These are phyloP conservation scores for Nycticryphes semicollaris DNA, from an alignment of 2,113 vertebrate genomes.

Conservation along the genomic window DNA sequence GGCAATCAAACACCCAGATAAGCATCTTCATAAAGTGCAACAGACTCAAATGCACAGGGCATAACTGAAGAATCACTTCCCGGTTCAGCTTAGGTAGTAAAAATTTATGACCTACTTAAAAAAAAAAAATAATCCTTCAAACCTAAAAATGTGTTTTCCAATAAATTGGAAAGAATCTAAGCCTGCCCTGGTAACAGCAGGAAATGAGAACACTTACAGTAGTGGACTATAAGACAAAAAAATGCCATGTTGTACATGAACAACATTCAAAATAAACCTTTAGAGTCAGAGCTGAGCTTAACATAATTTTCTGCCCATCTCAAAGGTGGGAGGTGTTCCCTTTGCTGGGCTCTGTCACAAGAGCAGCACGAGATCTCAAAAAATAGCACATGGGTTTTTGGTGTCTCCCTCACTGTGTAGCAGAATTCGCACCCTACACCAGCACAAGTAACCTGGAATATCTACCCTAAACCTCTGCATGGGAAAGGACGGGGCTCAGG, in stretches of 20 bases:
- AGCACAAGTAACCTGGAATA: not conserved
- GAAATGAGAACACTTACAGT: conserved; percentile 22
- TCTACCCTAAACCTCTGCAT: not conserved
- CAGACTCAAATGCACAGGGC: conserved; percentile 58
- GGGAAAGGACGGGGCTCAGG: not conserved
- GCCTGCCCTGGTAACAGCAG: not conserved
- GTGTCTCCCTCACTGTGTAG: not conserved
- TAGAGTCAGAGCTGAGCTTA: not conserved
- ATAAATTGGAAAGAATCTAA: conserved; percentile 27
- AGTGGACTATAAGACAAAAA: not conserved
- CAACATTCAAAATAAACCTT: not conserved
- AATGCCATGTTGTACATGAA: not conserved
- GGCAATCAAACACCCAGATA: conserved; percentile 80
- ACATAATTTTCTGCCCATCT: not conserved
- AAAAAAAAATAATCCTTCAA: conserved; percentile 56
- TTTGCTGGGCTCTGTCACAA: not conserved
- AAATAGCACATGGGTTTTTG: not conserved
- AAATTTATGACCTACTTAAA: conserved; percentile 73
- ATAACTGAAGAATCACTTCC: conserved; percentile 68
- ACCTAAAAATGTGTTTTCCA: conserved; percentile 34
- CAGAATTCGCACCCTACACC: not conserved
- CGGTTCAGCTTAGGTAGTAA: conserved; percentile 69
- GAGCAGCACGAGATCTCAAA: not conserved
- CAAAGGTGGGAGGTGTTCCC: not conserved
- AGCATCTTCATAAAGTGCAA: conserved; percentile 78